Evolutionary conservation across 2,113 vertebrate genomes (phyloP).

Genomic region (Seriola quinqueradiata): DNA sequence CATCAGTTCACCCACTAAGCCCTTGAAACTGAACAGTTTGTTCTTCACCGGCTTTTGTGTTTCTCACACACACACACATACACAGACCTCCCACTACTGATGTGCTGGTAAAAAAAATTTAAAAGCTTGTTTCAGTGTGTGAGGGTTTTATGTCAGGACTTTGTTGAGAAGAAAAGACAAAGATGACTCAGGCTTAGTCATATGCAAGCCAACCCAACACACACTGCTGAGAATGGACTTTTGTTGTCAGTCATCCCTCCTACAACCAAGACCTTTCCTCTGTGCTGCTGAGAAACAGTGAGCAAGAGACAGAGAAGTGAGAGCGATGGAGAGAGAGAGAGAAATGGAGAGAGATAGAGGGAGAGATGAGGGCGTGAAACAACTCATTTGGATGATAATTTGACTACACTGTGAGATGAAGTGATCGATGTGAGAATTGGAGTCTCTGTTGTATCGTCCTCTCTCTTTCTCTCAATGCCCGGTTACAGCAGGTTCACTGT

Average conservation of each 20-base stretch:
- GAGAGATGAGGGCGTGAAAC: constrained; percentile 55
- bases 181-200: constrained; percentile 81
- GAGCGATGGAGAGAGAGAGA: constrained; percentile 56
- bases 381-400: constrained; percentile 51
- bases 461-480: constrained; percentile 54
- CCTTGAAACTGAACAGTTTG: constrained; percentile 3
- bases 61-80: background rate
- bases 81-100: constrained; percentile 46
- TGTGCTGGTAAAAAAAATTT: constrained; percentile 21
- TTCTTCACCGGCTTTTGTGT: background rate
- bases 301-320: constrained; percentile 56
- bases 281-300: constrained; percentile 70
- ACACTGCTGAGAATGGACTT: constrained; percentile 63
- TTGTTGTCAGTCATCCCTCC: constrained; percentile 81
- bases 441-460: constrained; percentile 17
- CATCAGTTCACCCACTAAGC: background rate
- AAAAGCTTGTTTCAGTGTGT: constrained; percentile 29
- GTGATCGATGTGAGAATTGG: constrained; percentile 44
- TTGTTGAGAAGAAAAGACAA: constrained; percentile 51
- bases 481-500: constrained; percentile 68
- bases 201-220: constrained; percentile 53
- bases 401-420: constrained; percentile 43
- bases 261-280: constrained; percentile 67
- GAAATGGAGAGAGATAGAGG: constrained; percentile 25
- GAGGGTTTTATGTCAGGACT: constrained; percentile 62